Base-by-base conservation (phyloP, 2,797 vertebrate species). In the Myotis daubentonii region DNA sequence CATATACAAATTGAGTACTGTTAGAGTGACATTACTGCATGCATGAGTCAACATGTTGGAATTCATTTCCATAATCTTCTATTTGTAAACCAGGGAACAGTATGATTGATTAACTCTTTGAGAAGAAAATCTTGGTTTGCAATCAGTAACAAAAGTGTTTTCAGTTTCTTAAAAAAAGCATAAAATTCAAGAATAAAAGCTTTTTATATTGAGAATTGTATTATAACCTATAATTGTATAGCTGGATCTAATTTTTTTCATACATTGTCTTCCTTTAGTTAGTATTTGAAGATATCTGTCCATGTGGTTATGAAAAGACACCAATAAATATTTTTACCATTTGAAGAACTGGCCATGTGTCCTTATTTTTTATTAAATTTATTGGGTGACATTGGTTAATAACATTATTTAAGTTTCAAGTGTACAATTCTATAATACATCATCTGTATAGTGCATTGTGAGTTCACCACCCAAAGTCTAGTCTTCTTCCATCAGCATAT, bases 41-140 rank as follows among this genome's bases (percentile, higher is more conserved):
- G 81, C 84, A 49, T 80, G 95, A 96, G 81, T 94, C 91, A 95
- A 96, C 91, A 96, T 60, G 57, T 84, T 91, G 62, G 38, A 96
- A 95, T 95, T 94, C 92, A 93, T 95, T 97, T 93, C 62, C 62
- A 93, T 95, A 95, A 83, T 94, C 84, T 94, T 95, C 71, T 70
- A 83, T 95, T 95, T 96, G 95, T 95, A 96, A 96, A 80, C 66
- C 78, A 66, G 72, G 86, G 75, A 95, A 84, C 71, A 94, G 44
- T 76, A 76, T 92, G 81, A 96, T 16, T 94, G 89, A 97, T 90
- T 95, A 96, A 91, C 30, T 84, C 19, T 75, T 95, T 93, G 60
- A 75, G 60, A 78, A 87, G 12, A 95, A 66, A 95, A 66, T 44
- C 30, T 93, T 86, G 33, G 49, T 94, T 97, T 90, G 4, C 23